phyloP scores from a whole-genome alignment of 2,797 vertebrate genomes.

The Scleropages formosus region DNA sequence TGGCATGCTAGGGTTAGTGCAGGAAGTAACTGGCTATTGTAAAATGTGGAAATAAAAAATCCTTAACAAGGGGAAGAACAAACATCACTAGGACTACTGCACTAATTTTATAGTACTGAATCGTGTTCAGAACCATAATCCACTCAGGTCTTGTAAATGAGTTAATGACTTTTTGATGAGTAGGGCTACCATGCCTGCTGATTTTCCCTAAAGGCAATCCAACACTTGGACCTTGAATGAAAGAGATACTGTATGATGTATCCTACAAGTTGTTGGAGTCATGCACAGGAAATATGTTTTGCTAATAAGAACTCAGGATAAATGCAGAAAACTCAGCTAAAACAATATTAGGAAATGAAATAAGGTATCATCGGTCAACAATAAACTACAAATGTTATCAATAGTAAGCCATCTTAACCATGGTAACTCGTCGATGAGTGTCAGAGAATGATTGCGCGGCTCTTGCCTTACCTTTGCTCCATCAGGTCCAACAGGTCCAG shows the following conservation, averaged over 20 bases:
- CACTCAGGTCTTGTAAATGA: not conserved
- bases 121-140: not conserved
- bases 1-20: not conserved
- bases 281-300: not conserved
- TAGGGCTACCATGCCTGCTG: not conserved
- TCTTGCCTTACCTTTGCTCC: slow-evolving; percentile 79
- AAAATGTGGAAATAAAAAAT: not conserved
- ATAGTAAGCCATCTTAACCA: not conserved
- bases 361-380: not conserved
- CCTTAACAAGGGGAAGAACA: not conserved
- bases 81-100: not conserved
- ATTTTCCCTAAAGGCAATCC: not conserved
- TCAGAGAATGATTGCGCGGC: not conserved
- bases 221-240: not conserved
- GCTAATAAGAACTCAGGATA: not conserved
- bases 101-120: not conserved
- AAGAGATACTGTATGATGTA: not conserved
- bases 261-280: not conserved
- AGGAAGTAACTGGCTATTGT: not conserved
- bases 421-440: not conserved
- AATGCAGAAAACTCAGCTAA: not conserved
- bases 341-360: not conserved
- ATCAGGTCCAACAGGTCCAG: slow-evolving; percentile 77
- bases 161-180: not conserved
- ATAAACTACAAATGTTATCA: not conserved